Percentiles rank a stretch among this genome's conserved stretches.
These are phyloP conservation scores for Darwinula stevensoni DNA, from an alignment of 2,888 invertebrate species.

Conservation along the genomic window DNA sequence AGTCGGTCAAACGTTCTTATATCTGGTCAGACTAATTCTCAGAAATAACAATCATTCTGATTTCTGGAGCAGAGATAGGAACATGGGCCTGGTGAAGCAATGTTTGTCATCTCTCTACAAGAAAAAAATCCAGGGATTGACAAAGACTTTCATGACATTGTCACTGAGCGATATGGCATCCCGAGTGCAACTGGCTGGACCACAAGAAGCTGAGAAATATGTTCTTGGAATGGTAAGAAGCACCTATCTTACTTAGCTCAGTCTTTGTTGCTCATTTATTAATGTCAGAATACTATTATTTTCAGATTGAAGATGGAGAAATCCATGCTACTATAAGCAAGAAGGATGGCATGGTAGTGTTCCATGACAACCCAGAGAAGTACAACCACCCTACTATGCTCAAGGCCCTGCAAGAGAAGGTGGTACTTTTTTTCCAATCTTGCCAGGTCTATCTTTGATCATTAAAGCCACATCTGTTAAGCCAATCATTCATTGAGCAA, in stretches of 20 bases:
- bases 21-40: no score
- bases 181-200: conserved; percentile 48
- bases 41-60: no score
- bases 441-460: background rate
- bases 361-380: conserved; percentile 81
- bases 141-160: conserved; percentile 71
- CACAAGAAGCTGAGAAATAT: conserved; percentile 67
- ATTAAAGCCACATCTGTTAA: no score
- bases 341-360: conserved; percentile 91
- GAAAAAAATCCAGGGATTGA: conserved; percentile 82
- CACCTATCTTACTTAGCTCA: conserved; percentile 3
- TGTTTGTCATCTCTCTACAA: conserved; percentile 67
- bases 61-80: conserved; percentile 23
- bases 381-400: conserved; percentile 70
- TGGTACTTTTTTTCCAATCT: conserved; percentile 11
- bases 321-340: conserved; percentile 91
- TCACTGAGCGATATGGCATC: conserved; percentile 66
- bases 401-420: conserved; percentile 44
- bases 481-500: background rate
- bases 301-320: conserved; percentile 77
- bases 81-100: conserved; percentile 29
- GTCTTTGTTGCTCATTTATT: no score
- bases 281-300: no score
- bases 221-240: conserved; percentile 64
- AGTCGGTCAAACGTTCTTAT: no score